Base-by-base conservation (phyloP, 1,140 invertebrate species). In the Heliconius eleuchia region DNA sequence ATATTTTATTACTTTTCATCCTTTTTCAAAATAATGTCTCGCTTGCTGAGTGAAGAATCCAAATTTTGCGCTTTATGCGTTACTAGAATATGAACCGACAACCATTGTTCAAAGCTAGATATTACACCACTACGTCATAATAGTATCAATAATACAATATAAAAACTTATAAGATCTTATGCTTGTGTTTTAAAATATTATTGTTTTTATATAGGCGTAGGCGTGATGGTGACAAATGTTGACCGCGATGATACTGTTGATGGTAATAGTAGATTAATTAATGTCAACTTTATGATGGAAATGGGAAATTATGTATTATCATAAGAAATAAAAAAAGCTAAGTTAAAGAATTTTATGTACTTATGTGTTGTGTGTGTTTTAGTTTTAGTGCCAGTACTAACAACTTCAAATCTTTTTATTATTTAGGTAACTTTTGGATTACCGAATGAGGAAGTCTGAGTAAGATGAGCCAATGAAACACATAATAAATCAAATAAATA, bases 191-290 rank as follows among this genome's bases (percentile, higher is more conserved):
- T 0, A 19, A 55, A 55, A 55, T 55, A 55, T 55, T 55, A n/a
- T 55, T 55, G 19, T 55, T 55, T 19, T 55, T 19, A n/a, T 19
- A 19, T 4, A 19, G 16, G 52, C 52, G 52, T 55, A 84, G 85
- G 86, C 83, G 86, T 84, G 83, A 72, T 66, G 80, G 74, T 88
- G 85, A 88, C 84, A 85, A 88, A 85, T 85, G 85, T 81, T 52
- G 37, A 39, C 18, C 16, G 52, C 19, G 83, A 85, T 86, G 82
- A 83, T 77, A 80, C 73, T 80, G 86, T 87, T 86, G 85, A 85
- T 81, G 81, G 78, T 87, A 86, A 87, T 86, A 80, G 83, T 37
- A 76, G 30, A 81, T 42, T 27, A 39, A 34, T 52, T 77, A 19
- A 71, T 60, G 30, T 18, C 57, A 9, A 11, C 9, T 57, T 57